Evolutionary conservation across 2,797 vertebrate species (phyloP).

Genomic region (Pterois miles): DNA sequence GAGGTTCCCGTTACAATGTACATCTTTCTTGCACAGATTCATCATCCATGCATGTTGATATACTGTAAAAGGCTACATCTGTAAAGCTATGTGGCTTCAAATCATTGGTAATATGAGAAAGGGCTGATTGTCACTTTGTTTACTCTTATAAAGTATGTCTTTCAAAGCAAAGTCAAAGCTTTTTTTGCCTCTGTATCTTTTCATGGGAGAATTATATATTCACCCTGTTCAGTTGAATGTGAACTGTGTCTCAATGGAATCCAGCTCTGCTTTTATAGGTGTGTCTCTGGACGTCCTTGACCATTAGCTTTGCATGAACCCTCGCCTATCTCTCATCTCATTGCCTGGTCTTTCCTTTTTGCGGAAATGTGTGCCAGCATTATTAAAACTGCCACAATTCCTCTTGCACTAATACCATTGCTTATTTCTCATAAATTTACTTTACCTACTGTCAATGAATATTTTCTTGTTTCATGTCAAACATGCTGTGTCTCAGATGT

Average conservation of each 20-base stretch:
- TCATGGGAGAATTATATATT: constrained; percentile 50
- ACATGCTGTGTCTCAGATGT: constrained; percentile 47
- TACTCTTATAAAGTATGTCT: constrained; percentile 40
- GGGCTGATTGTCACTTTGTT: constrained; percentile 44
- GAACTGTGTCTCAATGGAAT: constrained; percentile 46
- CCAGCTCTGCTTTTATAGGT: constrained; percentile 43
- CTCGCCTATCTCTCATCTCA: constrained; percentile 31
- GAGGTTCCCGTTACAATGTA: neutral
- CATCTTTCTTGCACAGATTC: neutral
- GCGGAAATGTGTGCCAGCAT: constrained; percentile 43
- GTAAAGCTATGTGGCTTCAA: constrained; percentile 4
- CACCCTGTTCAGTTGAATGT: constrained; percentile 65
- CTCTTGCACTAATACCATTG: constrained; percentile 57
- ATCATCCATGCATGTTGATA: constrained; percentile 20
- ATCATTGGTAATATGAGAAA: constrained; percentile 26
- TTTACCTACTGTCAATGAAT: constrained; percentile 41
- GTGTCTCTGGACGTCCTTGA: constrained; percentile 61
- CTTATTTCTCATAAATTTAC: constrained; percentile 46
- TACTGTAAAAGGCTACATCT: constrained; percentile 6
- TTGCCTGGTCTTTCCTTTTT: constrained; percentile 38
- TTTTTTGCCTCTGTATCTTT: constrained; percentile 38
- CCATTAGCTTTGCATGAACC: constrained; percentile 74
- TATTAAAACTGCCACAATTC: constrained; percentile 57
- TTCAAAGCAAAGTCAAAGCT: constrained; percentile 32
- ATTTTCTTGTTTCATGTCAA: constrained; percentile 49